Conservation (phyloP, 2,113 vertebrate species). For the Dolichallabes microphthalmus region DNA sequence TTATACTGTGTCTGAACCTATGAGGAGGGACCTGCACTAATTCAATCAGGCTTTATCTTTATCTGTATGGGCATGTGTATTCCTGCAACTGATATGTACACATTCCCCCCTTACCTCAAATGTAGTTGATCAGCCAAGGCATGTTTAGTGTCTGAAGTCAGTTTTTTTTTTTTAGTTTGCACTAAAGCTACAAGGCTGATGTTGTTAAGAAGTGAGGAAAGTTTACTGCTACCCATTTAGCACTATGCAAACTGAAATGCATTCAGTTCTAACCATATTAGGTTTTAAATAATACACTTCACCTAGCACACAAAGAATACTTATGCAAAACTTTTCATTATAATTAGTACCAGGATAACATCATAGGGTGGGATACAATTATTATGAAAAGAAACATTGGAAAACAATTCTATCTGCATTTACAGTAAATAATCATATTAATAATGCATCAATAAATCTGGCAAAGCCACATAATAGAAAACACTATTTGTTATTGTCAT, state of each 20-base stretch:
- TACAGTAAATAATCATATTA: neutral
- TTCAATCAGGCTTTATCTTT: constrained; percentile 43
- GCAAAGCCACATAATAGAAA: neutral
- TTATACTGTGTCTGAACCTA: constrained; percentile 15
- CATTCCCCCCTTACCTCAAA: neutral
- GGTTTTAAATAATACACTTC: neutral
- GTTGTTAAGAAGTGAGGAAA: neutral
- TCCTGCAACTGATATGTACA: constrained; percentile 11
- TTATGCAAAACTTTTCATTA: neutral
- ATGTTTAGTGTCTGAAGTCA: neutral
- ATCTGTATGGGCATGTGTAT: constrained; percentile 17
- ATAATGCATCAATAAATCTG: neutral
- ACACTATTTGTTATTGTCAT: too few relatives aligned
- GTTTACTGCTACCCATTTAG: neutral
- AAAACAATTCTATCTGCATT: neutral
- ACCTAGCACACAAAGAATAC: neutral
- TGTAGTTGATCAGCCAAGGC: constrained; percentile 2
- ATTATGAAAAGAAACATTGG: neutral
- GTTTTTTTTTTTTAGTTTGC: neutral
- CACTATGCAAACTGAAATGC: neutral
- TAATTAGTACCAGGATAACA: neutral
- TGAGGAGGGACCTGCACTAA: neutral
- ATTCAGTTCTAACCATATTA: neutral
- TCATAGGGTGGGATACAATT: neutral
- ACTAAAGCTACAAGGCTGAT: neutral